Evolutionary conservation across 1,140 invertebrate genomes (phyloP).

Genomic region (Camponotus pennsylvanicus): DNA sequence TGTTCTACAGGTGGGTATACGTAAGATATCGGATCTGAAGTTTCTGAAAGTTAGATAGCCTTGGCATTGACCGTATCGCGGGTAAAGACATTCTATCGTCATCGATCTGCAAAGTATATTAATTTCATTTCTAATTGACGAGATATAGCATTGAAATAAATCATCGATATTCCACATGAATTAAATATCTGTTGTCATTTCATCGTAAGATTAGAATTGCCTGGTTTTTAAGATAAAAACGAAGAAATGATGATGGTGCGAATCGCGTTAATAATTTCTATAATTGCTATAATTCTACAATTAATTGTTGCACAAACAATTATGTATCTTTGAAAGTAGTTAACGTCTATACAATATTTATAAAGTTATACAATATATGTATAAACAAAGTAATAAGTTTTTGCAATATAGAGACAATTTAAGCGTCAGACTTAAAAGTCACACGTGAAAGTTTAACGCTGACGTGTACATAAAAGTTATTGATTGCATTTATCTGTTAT

Average conservation of each 20-base stretch:
- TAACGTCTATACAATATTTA: background rate
- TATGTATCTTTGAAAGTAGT: background rate
- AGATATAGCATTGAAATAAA: background rate
- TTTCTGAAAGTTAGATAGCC: constrained; percentile 44
- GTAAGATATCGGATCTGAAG: constrained; percentile 11
- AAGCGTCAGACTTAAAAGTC: background rate
- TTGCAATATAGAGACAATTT: background rate
- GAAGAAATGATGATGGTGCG: background rate
- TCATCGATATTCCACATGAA: background rate
- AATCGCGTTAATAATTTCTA: background rate
- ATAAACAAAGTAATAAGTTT: constrained; percentile 1
- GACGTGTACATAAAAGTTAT: constrained; percentile 42
- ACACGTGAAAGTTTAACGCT: background rate
- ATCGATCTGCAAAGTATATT: constrained; percentile 15
- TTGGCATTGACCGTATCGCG: constrained; percentile 43
- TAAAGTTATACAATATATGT: too few relatives aligned
- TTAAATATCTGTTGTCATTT: background rate
- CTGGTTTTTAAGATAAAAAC: background rate
- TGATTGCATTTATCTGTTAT: constrained; percentile 45
- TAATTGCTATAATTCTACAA: background rate
- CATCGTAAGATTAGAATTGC: background rate
- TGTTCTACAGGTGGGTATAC: constrained; percentile 59
- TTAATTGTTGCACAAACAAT: background rate
- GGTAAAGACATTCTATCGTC: background rate
- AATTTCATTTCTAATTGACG: background rate